A percentile compares a stretch with the other conserved stretches of the same genome.
These are phyloP conservation scores for Phoebastria nigripes DNA, from an alignment of 2,797 vertebrate genomes.

Conservation along the genomic window DNA sequence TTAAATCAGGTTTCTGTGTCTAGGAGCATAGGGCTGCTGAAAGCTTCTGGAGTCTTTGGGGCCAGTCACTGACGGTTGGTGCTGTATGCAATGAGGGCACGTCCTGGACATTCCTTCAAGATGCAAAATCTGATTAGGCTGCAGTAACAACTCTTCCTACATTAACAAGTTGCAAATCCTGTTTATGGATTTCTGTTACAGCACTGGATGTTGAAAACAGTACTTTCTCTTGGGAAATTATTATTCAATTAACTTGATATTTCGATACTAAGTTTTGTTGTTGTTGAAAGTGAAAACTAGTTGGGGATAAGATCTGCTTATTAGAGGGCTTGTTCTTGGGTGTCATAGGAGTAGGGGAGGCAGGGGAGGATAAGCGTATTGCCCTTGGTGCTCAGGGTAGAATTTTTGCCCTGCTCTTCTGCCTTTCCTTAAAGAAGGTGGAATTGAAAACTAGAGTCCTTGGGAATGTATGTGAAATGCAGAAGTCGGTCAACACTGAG, in stretches of 20 bases:
- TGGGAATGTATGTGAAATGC: background rate
- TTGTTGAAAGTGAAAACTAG: background rate
- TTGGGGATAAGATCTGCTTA: background rate
- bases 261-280: background rate
- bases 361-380: background rate
- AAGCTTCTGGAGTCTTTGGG: background rate
- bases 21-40: background rate
- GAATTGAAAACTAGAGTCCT: background rate
- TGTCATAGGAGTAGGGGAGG: background rate
- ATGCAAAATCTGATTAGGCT: background rate
- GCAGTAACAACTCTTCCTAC: background rate
- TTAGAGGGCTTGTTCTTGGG: background rate
- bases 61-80: background rate
- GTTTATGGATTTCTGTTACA: background rate
- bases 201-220: background rate
- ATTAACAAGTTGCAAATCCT: background rate
- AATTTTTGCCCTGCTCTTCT: background rate
- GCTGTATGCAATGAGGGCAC: accelerated
- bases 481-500: background rate
- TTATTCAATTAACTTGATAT: constrained; percentile 8
- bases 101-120: background rate
- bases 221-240: background rate
- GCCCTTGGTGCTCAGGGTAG: background rate
- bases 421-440: background rate
- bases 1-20: background rate